A percentile compares a stretch with the other conserved stretches of the same genome.
phyloP scores from a whole-genome alignment of 2,797 vertebrate genomes.

The Avahi laniger region DNA sequence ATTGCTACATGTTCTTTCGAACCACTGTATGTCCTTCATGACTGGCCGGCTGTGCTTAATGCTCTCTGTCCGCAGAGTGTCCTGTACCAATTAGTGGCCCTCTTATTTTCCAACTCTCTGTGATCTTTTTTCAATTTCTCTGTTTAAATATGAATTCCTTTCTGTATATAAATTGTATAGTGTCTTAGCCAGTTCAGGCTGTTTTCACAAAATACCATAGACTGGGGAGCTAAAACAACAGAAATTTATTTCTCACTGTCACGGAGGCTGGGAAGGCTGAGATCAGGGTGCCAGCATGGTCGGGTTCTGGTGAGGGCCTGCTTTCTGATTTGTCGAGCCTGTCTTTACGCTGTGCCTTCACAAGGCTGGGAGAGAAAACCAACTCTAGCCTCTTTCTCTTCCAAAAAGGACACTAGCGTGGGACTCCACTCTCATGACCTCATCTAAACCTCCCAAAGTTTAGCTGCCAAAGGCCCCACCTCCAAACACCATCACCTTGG shows the following conservation, averaged over 20 bases:
- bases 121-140: not conserved
- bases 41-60: not conserved
- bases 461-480: not conserved
- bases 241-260: not conserved
- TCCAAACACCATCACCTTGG: not conserved
- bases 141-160: not conserved
- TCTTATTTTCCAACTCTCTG: not conserved
- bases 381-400: not conserved
- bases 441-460: not conserved
- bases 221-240: not conserved
- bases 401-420: not conserved
- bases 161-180: not conserved
- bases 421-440: rapidly evolving
- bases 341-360: not conserved
- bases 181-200: not conserved
- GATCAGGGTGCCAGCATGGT: no score
- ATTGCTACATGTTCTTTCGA: not conserved
- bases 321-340: not conserved
- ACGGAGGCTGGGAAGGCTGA: not conserved
- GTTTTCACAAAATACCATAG: not conserved
- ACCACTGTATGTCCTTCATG: not conserved
- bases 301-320: rapidly evolving
- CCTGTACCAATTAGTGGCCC: not conserved
- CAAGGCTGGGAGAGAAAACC: not conserved
- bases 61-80: not conserved